phyloP scores from a whole-genome alignment of 23 tunicate species.

The Styela plicata region DNA sequence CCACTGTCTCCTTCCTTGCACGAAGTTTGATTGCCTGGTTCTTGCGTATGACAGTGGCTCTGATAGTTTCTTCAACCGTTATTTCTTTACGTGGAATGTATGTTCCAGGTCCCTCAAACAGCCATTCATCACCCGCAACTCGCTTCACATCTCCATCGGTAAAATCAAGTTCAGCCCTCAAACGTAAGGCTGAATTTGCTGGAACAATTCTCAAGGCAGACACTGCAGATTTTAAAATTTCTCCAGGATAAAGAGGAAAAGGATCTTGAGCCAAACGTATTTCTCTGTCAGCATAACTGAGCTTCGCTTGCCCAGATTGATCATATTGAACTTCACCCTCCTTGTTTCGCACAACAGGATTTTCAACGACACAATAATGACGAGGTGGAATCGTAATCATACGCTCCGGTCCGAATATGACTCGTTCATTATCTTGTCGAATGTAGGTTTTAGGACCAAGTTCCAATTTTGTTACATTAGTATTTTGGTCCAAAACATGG shows the following conservation, averaged over 20 bases:
- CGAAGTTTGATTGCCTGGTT: slow-evolving; percentile 87
- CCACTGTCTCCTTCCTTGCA: slow-evolving; percentile 74
- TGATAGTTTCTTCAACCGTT: slow-evolving; percentile 48
- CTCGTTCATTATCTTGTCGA: slow-evolving; percentile 82
- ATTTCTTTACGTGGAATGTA: slow-evolving; percentile 96
- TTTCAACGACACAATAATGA: slow-evolving; percentile 65
- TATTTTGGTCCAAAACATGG: slow-evolving; percentile 94
- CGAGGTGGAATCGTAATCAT: slow-evolving; percentile 90
- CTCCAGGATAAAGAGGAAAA: slow-evolving; percentile 96
- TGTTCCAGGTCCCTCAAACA: slow-evolving; percentile 85
- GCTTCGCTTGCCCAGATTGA: slow-evolving; percentile 73
- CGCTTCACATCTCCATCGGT: slow-evolving; percentile 46
- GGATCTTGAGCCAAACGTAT: slow-evolving; percentile 86
- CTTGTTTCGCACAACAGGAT: slow-evolving; percentile 72
- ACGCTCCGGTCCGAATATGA: slow-evolving; percentile 67
- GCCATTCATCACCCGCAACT: slow-evolving; percentile 98
- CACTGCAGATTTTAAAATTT: slow-evolving; percentile 57
- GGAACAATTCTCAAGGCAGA: slow-evolving; percentile 61
- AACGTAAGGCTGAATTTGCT: slow-evolving; percentile 74
- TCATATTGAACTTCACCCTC: slow-evolving; percentile 76
- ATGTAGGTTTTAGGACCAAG: slow-evolving; percentile 93
- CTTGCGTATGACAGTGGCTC: slow-evolving; percentile 72
- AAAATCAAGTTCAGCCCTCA: slow-evolving; percentile 77
- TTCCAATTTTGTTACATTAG: slow-evolving; percentile 84
- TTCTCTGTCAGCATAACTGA: slow-evolving; percentile 81